Evolutionary conservation across 2,113 vertebrate species (phyloP).

Genomic region (Plectropomus leopardus): DNA sequence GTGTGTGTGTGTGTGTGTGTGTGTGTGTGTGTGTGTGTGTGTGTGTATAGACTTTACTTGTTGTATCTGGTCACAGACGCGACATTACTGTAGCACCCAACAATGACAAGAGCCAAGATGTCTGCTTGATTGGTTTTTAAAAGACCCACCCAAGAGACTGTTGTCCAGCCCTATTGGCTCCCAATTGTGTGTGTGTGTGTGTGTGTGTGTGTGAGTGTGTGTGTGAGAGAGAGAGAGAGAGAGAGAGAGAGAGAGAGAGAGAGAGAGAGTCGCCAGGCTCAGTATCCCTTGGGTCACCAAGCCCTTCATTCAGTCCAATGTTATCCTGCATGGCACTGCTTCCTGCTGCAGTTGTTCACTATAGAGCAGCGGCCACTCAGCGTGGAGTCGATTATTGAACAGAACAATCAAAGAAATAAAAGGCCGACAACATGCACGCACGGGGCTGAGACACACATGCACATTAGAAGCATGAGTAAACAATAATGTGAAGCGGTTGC

Average conservation of each 20-base stretch:
- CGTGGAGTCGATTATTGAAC: constrained; percentile 49
- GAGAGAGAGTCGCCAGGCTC: constrained; percentile 26
- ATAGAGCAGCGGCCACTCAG: constrained; percentile 45
- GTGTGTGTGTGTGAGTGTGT: constrained; percentile 34
- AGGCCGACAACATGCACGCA: constrained; percentile 34
- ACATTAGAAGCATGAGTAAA: constrained; percentile 30
- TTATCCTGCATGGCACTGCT: constrained; percentile 75
- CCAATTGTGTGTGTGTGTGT: constrained; percentile 44
- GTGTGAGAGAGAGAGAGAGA: no score
- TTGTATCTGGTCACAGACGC: constrained; percentile 55
- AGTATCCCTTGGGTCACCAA: constrained; percentile 69
- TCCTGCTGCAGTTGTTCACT: constrained; percentile 67
- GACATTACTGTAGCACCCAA: constrained; percentile 59
- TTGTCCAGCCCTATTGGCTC: constrained; percentile 66
- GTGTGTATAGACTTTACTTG: constrained; percentile 13
- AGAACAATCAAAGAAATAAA: constrained; percentile 74
- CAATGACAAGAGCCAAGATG: constrained; percentile 79
- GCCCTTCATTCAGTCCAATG: constrained; percentile 61
- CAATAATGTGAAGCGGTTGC: constrained; percentile 31
- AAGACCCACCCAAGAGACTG: constrained; percentile 69
- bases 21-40: neutral
- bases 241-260: constrained; percentile 23
- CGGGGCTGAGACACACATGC: no score
- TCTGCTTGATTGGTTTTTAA: constrained; percentile 79
- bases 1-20: neutral